phyloP scores from a whole-genome alignment of 2,888 invertebrate species.

The Lamproptera curius region DNA sequence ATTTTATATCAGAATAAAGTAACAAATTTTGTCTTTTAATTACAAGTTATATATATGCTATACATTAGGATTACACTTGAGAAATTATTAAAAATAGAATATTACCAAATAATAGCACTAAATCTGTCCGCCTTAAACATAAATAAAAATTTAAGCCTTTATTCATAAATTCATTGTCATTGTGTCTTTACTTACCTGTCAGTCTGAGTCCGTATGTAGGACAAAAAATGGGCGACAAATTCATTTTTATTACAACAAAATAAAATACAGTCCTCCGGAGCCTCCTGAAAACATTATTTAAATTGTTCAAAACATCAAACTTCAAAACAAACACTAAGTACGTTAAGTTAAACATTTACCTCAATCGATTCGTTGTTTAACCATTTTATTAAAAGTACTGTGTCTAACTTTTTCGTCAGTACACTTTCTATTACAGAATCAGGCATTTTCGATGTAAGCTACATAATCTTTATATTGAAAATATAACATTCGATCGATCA shows the following conservation, averaged over 20 bases:
- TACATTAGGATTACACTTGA: too few relatives aligned
- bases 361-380: conserved; percentile 55
- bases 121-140: too few relatives aligned
- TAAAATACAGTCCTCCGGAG: conserved; percentile 54
- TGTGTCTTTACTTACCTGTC: conserved; percentile 56
- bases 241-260: conserved; percentile 63
- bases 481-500: conserved; percentile 39
- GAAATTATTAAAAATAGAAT: too few relatives aligned
- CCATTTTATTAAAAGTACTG: conserved; percentile 62
- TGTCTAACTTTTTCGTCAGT: conserved; percentile 59
- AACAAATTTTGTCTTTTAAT: too few relatives aligned
- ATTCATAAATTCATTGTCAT: not conserved
- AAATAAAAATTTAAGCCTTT: too few relatives aligned
- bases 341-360: conserved; percentile 55
- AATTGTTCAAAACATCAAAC: not conserved
- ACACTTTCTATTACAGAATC: conserved; percentile 69
- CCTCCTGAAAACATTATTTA: conserved; percentile 45
- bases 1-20: too few relatives aligned
- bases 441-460: conserved; percentile 52
- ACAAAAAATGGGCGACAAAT: conserved; percentile 78
- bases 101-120: too few relatives aligned
- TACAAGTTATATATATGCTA: too few relatives aligned
- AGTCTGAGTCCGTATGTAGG: conserved; percentile 75
- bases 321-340: conserved; percentile 24
- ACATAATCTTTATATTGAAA: conserved; percentile 9